Base-by-base conservation (phyloP, 2,797 vertebrate species). In the Leptatherina wallacei region DNA sequence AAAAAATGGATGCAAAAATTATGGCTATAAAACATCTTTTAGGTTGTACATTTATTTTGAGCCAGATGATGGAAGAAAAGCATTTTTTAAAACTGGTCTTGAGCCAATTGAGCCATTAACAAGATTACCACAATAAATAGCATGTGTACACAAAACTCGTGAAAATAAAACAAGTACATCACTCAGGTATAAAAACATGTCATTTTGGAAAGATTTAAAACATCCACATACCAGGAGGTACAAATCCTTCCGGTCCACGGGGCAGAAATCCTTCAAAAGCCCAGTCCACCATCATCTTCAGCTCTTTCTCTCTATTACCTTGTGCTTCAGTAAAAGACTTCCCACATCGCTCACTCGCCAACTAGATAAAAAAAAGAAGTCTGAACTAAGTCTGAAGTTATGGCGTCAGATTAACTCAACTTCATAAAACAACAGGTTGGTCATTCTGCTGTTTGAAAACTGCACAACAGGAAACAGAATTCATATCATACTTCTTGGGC, bases 241-340 rank as follows among this genome's bases (percentile, higher is more conserved):
- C 0, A 68, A 95, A 93, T 33, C 93, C 93, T 0, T 87, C 73
- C 0, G 95, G 88, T 65, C 95, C 95, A 10, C 73, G 67, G 1
- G 95, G 95, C 44, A 93, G 82, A 80, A 96, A 96, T 20, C 94
- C 95, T 30, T 71, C 87, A n/a, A 73, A 80, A 30, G 94, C 95
- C 95, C 95, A 96, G 16, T 94, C 84, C 72, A 95, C 11, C 95
- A 96, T 95, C 72, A 84, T 22, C 69, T 92, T 93, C 29, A 91
- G 56, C 81, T 94, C 93, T 22, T 90, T 81, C 1, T 88, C 90
- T 85, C 90, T 93, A 24, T 75, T 72, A 30, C 74, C 86, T 29
- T 61, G 27, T 0, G 75, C 67, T 0, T 64, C 18, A 10, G 75
- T 0, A 58, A 95, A 95, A 16, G 83, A 87, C 82, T 95, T 95